Percentiles rank a stretch among this genome's conserved stretches.
phyloP scores from a whole-genome alignment of 1,140 invertebrate species.

The Alviniconcha marisindica region DNA sequence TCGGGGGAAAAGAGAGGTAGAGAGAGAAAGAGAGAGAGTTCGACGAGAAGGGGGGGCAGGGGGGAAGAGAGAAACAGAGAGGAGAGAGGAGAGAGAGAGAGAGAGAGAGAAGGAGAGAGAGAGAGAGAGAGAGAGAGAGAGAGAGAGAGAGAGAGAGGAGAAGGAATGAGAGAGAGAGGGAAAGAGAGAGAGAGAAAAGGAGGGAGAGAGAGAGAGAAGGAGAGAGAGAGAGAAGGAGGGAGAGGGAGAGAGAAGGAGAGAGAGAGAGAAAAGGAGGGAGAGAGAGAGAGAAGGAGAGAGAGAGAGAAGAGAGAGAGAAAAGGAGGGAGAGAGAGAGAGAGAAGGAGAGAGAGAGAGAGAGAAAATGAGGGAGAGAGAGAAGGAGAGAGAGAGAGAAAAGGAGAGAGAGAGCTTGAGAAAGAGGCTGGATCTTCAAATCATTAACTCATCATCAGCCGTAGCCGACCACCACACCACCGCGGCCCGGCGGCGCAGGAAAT shows the following conservation, averaged over 20 bases:
- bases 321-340: background rate
- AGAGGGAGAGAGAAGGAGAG: background rate
- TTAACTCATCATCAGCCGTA: constrained; percentile 31
- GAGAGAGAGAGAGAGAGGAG: background rate
- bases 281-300: background rate
- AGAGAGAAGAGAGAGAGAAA: background rate
- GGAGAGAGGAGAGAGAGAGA: background rate
- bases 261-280: background rate
- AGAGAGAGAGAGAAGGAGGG: background rate
- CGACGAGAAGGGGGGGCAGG: background rate
- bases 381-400: background rate
- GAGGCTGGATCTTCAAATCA: constrained; percentile 8
- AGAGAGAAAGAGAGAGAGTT: background rate
- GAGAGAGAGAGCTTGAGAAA: constrained; percentile 10
- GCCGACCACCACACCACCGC: background rate
- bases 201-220: background rate
- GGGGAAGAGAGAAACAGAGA: background rate
- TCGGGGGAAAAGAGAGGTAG: no score
- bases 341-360: background rate
- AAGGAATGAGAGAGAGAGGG: background rate
- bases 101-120: background rate
- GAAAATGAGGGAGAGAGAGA: background rate
- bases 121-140: background rate
- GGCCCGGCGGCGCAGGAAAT: constrained; percentile 5
- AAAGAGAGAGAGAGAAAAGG: no score